Evolutionary conservation across 2,113 vertebrate species (phyloP), one percentile per base, ranked within the genome.

Genomic region (Macrotis lagotis): DNA sequence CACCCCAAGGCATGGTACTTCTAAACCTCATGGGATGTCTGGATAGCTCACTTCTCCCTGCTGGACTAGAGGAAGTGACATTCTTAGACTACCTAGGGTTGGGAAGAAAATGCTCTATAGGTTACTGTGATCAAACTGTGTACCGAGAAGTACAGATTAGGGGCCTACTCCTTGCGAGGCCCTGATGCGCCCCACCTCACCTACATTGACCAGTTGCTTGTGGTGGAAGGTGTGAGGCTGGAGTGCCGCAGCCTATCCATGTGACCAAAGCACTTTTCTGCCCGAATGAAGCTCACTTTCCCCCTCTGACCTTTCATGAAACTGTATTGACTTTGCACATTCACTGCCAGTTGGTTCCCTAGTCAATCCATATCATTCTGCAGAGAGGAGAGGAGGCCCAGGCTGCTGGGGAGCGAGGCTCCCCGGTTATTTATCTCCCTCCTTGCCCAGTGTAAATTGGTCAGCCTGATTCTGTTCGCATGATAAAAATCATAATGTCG

Each of bases 401-500:
- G 95, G 97, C 97, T 97, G 96, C 83, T 93, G 92, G 94, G 93
- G 96, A 97, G 98, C 98, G 98, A 98, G 98, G 98, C 98, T 98
- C 98, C 95, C 97, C 94, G 47, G 2, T 98, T 98, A 98, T 99
- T 98, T 98, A 97, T 98, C 98, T 98, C 97, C 98, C 98, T 97
- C 98, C 98, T 97, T 97, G 96, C 98, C 98, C 97, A 89, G 97
- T 97, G 98, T 98, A 98, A 98, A 98, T 98, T 98, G 98, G 98
- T 98, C 98, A 98, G 97, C 98, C 97, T 91, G 97, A 98, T 98
- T 97, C 97, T 98, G 95, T 98, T 98, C 98, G 97, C 97, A 96
- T 95, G 97, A 98, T 98, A 98, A 98, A 98, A 98, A 98, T 97
- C 98, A 96, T 98, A 98, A 98, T 98, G 98, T 98, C 98, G 98